phyloP scores from a whole-genome alignment of 2,113 vertebrate genomes.

The Trematocara stigmaticum region DNA sequence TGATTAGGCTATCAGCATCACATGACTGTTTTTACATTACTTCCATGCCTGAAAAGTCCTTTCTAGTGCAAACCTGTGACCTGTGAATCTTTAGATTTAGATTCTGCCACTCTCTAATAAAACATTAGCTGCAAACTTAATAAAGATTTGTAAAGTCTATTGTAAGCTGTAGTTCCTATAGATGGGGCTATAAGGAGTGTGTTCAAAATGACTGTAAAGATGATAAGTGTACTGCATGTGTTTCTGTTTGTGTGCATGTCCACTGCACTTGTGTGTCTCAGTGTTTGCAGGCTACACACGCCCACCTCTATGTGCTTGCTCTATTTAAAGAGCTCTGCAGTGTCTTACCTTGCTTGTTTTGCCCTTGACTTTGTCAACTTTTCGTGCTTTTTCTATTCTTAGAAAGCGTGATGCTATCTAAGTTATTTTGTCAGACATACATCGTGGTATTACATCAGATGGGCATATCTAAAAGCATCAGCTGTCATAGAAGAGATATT shows the following conservation, averaged over 20 bases:
- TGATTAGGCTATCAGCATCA: not conserved
- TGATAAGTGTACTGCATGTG: not conserved
- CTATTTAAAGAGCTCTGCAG: slow-evolving; percentile 14
- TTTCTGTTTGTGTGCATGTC: not conserved
- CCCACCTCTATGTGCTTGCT: not conserved
- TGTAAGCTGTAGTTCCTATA: not conserved
- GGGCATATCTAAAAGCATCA: not conserved
- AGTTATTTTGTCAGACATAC: not conserved
- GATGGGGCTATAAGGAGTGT: not conserved
- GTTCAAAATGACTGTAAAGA: not conserved
- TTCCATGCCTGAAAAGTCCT: not conserved
- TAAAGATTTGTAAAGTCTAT: not conserved
- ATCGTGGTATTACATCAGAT: not conserved
- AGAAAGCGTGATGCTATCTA: not conserved
- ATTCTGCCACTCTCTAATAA: not conserved
- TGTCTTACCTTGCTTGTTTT: not conserved
- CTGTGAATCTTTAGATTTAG: not conserved
- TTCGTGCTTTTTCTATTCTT: not conserved
- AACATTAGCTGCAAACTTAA: not conserved
- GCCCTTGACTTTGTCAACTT: slow-evolving; percentile 25
- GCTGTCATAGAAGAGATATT: not conserved
- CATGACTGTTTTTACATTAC: not conserved
- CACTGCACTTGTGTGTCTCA: not conserved
- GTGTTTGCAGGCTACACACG: not conserved
- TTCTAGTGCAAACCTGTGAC: not conserved